phyloP scores from a whole-genome alignment of 92 coral and sea anemone species.

The Actinernus sp. region DNA sequence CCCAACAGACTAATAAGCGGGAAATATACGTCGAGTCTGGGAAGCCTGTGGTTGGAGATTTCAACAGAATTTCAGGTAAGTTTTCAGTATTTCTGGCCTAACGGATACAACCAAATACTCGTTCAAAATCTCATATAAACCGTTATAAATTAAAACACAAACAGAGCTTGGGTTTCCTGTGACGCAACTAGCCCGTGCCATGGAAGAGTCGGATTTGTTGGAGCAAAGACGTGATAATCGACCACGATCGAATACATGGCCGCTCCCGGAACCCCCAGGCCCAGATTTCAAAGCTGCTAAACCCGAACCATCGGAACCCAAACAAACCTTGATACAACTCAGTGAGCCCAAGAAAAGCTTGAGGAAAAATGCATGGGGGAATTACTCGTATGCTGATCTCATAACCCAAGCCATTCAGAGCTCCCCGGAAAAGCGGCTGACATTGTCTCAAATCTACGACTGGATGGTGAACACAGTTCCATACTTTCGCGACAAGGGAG shows the following conservation, averaged over 20 bases:
- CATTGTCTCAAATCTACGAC: conserved; percentile 95
- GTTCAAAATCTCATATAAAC: too few relatives aligned
- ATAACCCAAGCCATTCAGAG: conserved; percentile 99
- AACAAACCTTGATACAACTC: too few relatives aligned
- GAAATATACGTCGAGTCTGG: too few relatives aligned
- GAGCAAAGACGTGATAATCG: conserved; percentile 89
- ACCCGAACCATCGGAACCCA: conserved; percentile 81
- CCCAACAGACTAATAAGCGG: too few relatives aligned
- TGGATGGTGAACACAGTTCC: conserved; percentile 99
- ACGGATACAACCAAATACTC: too few relatives aligned
- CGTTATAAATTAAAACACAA: too few relatives aligned
- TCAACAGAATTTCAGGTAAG: too few relatives aligned
- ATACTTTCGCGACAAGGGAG: conserved; percentile 98
- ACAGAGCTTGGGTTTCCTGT: too few relatives aligned
- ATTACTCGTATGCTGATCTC: conserved; percentile 97
- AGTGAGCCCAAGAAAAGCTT: conserved; percentile 97
- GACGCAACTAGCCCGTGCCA: too few relatives aligned
- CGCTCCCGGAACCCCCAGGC: conserved; percentile 99
- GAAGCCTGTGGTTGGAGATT: too few relatives aligned
- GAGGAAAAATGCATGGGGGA: conserved; percentile 99
- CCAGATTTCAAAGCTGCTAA: conserved; percentile 80
- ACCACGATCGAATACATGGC: conserved; percentile 99
- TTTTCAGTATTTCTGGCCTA: too few relatives aligned
- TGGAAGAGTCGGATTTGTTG: conserved; percentile 82
- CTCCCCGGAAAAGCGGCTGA: conserved; percentile 93